Evolutionary conservation across 2,797 vertebrate genomes (phyloP), one percentile per base, ranked within the genome.

Genomic region (Sphenopsis melanotis): DNA sequence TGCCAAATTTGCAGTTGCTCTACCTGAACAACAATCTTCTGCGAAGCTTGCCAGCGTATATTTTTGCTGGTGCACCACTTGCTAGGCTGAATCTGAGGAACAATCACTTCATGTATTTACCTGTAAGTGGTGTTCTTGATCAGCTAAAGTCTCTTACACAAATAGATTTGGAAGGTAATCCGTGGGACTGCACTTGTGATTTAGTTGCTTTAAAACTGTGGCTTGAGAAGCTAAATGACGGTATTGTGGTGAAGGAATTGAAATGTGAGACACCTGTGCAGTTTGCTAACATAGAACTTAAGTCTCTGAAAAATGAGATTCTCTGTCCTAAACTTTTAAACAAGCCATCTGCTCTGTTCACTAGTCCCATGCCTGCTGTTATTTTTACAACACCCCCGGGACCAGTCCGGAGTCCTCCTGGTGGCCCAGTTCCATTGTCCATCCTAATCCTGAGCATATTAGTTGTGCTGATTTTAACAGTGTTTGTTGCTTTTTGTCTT

Each of bases 81-180:
- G 99, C 99, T 60, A 98, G 99, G 72, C 98, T 99, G 80, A 99
- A 99, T 93, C 98, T 99, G 95, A 98, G 99, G 97, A 99, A 99
- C 98, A 99, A 99, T 96, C 99, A 99, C 97, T 99, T 99, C 98
- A 99, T 99, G 99, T 99, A 98, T 92, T 97, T 99, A 84, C 99
- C 99, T 83, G 99, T 99, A 96, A 99, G 99, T 49, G 99, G 99
- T 56, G 99, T 99, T 85, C 97, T 99, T 44, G 99, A 99, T 97
- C 99, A 99, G 97, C 98, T 99, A 79, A 98, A 98, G 64, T 98
- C 99, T 37, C 97, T 99, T 64, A 99, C 98, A 29, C 99, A 99
- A 81, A 99, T 99, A 90, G 99, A 99, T 97, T 97, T 99, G 81
- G 99, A 99, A 94, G 99, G 99, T 83, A 99, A 99, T 96, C 99